Evolutionary conservation across 2,113 vertebrate genomes (phyloP), one percentile per base, ranked within the genome.

Genomic region (Cephalopholis sonnerati): DNA sequence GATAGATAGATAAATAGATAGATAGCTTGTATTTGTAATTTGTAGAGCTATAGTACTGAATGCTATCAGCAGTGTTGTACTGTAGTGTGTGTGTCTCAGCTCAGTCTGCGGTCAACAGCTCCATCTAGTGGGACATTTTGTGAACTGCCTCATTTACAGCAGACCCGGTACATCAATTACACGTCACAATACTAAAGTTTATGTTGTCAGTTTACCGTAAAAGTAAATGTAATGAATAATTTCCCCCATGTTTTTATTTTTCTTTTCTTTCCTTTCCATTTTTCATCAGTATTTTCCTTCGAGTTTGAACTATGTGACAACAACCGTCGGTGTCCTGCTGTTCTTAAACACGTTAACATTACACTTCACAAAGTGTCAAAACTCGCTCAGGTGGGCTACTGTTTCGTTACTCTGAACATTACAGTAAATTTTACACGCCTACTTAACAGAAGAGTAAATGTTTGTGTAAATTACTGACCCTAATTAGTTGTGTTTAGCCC

Each of bases 51-150:
- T 32, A 20, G n/a, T n/a, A 0, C 3, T 39, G 6, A 24, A 17
- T 18, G 15, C 22, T 13, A 9, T 69, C 16, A 17, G 0, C 55
- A 27, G n/a, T 27, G 32, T 36, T 36, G 32, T 36, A 36, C 32
- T 36, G 32, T 8, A 7, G 32, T 36, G 32, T 5, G 3, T 5
- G 0, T 3, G 36, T 5, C 18, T 74, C 1, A 4, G 41, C 17
- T 22, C 61, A 58, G 55, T 22, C 44, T 61, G 32, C 46, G 64
- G 79, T 55, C 29, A 70, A 41, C 72, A 36, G 65, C 84, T 1
- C 75, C 88, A 75, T 70, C 91, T 90, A 63, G 68, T 75, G 91
- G 82, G 55, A 3, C 3, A 1, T n/a, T 80, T 44, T 16, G 20
- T 39, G 61, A 86, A 77, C 62, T 77, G 25, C 66, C 66, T 0